These are phyloP conservation scores for Drosophila arizonae DNA, from an alignment of 1,140 invertebrate species.

Conservation along the genomic window DNA sequence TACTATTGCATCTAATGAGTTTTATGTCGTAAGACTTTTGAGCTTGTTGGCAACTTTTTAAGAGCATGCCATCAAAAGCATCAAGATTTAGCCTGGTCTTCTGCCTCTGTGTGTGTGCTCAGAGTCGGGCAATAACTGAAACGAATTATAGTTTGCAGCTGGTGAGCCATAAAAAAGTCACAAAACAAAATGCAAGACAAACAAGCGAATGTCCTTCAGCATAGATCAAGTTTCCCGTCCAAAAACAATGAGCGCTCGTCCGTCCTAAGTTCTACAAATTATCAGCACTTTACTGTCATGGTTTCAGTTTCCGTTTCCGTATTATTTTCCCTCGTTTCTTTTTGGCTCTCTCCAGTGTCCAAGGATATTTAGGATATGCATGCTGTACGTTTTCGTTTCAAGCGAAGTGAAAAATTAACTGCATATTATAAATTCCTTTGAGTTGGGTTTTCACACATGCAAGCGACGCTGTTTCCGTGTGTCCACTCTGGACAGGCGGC, in stretches of 20 bases:
- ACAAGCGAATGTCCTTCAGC: slow-evolving; percentile 33
- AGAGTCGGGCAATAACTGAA: slow-evolving; percentile 24
- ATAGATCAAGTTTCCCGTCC: slow-evolving; percentile 38
- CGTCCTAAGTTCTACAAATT: slow-evolving; percentile 57
- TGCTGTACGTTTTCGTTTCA: slow-evolving; percentile 31
- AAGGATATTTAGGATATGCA: slow-evolving; percentile 43
- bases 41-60: slow-evolving; percentile 21
- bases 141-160: slow-evolving; percentile 44
- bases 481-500: not conserved
- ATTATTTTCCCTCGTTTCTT: not conserved
- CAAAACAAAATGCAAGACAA: slow-evolving; percentile 33
- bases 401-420: slow-evolving; percentile 75
- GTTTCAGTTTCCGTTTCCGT: slow-evolving; percentile 36
- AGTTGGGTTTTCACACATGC: slow-evolving; percentile 58
- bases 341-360: slow-evolving; percentile 1
- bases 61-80: slow-evolving; percentile 9
- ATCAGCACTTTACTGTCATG: slow-evolving; percentile 63
- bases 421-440: slow-evolving; percentile 79
- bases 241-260: slow-evolving; percentile 32
- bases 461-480: not conserved
- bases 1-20: slow-evolving; percentile 35
- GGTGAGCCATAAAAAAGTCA: slow-evolving; percentile 44
- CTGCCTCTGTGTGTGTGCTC: not conserved
- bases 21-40: slow-evolving; percentile 16
- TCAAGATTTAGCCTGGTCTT: not conserved